phyloP scores from a whole-genome alignment of 30 jellyfish, hydroid and myxozoan species.

The Morbakka virulenta region DNA sequence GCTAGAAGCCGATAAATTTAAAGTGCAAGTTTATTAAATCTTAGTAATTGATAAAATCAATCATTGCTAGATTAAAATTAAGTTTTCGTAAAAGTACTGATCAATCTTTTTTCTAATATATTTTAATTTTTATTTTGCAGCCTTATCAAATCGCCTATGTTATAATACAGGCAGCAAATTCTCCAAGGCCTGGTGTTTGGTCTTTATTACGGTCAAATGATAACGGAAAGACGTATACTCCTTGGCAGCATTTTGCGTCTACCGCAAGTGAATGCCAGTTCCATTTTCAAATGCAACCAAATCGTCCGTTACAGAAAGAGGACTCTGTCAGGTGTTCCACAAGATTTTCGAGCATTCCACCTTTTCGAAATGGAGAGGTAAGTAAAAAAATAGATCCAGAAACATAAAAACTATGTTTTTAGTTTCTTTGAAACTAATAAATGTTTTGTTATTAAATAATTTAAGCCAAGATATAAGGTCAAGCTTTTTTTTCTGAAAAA shows the following conservation, averaged over 20 bases:
- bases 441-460: too few species aligned
- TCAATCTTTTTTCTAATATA: too few species aligned
- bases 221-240: conserved; percentile 87
- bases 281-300: conserved; percentile 60
- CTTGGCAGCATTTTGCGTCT: conserved; percentile 92
- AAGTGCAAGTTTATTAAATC: too few species aligned
- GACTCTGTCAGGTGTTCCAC: conserved; percentile 79
- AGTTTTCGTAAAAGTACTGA: too few species aligned
- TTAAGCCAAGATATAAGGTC: too few species aligned
- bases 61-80: too few species aligned
- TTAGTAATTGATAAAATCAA: too few species aligned
- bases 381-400: too few species aligned
- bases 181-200: conserved; percentile 98
- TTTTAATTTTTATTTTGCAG: conserved; percentile 13
- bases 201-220: conserved; percentile 83
- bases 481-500: too few species aligned
- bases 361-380: conserved; percentile 93
- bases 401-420: too few species aligned
- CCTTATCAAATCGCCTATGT: conserved; percentile 85
- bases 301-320: conserved; percentile 56
- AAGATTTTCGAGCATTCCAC: conserved; percentile 84
- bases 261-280: conserved; percentile 75
- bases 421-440: too few species aligned
- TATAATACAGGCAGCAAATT: conserved; percentile 85
- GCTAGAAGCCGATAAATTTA: too few species aligned